Percentiles rank a stretch among this genome's conserved stretches.
phyloP scores from a whole-genome alignment of 2,888 invertebrate genomes.

The Hemistola chrysoprasaria region DNA sequence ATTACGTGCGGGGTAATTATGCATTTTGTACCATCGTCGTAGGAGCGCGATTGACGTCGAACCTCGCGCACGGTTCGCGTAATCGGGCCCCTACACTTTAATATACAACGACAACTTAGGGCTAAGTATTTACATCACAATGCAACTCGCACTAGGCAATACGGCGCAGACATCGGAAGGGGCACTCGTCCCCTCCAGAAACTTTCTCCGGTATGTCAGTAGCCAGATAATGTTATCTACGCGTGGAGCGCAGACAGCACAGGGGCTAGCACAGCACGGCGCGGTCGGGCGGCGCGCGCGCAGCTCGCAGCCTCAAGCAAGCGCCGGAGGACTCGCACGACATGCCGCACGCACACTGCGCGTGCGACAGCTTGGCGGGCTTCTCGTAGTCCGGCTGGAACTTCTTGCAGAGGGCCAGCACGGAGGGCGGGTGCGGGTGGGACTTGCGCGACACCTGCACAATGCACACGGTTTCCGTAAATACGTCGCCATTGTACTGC shows the following conservation, averaged over 20 bases:
- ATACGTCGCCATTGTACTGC: too few species aligned
- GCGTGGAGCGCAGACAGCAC: too few species aligned
- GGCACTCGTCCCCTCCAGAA: too few species aligned
- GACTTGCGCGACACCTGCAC: slow-evolving; percentile 81
- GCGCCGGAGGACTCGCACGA: slow-evolving; percentile 12
- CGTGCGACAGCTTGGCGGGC: slow-evolving; percentile 59
- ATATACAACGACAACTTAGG: slow-evolving; percentile 48
- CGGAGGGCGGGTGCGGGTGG: slow-evolving; percentile 78
- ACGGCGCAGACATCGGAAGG: too few species aligned
- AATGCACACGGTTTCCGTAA: not conserved
- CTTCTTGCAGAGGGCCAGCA: slow-evolving; percentile 78
- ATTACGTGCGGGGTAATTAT: slow-evolving; percentile 48
- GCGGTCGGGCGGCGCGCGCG: slow-evolving; percentile 43
- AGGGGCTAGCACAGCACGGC: slow-evolving; percentile 64
- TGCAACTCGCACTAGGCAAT: too few species aligned
- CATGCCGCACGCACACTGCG: slow-evolving; percentile 28
- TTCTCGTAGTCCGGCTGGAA: slow-evolving; percentile 79
- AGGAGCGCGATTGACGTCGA: slow-evolving; percentile 40
- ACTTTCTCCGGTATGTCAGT: too few species aligned
- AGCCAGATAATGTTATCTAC: too few species aligned
- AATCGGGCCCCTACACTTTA: slow-evolving; percentile 60
- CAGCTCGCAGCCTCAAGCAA: slow-evolving; percentile 29
- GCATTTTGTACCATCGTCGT: slow-evolving; percentile 71
- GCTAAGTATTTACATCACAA: slow-evolving; percentile 39
- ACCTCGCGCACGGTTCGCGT: slow-evolving; percentile 43